These are phyloP conservation scores for Zapornia atra DNA, from an alignment of 2,113 vertebrate genomes.

Conservation along the genomic window DNA sequence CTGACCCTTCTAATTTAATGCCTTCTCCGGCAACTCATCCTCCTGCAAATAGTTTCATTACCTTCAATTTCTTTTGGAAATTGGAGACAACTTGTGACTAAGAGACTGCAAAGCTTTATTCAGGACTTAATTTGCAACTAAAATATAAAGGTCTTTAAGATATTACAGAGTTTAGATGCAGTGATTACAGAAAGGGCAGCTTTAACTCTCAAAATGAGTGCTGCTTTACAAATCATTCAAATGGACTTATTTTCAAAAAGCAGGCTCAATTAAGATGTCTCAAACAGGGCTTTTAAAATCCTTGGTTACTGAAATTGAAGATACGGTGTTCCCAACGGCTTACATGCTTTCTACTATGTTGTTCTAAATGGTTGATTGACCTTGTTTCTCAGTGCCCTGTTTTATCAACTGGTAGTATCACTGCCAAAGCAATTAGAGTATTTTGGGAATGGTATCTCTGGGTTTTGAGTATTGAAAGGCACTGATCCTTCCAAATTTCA, in stretches of 20 bases:
- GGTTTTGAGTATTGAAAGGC: neutral
- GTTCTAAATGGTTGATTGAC: neutral
- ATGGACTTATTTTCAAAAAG: neutral
- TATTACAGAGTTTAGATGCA: neutral
- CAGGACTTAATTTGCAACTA: neutral
- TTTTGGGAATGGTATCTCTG: neutral
- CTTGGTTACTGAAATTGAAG: neutral
- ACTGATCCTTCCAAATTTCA: neutral
- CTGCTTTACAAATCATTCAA: neutral
- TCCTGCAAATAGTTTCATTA: constrained; percentile 15
- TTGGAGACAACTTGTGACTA: neutral
- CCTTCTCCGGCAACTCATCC: neutral
- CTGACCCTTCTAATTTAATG: constrained; percentile 21
- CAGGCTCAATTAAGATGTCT: neutral
- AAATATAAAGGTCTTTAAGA: neutral
- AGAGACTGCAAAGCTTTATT: neutral
- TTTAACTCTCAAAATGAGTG: neutral
- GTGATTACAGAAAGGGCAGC: neutral
- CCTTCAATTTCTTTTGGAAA: constrained; percentile 8
- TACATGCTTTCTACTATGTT: neutral
- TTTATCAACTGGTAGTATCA: neutral
- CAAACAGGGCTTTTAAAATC: neutral
- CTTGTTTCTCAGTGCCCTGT: neutral
- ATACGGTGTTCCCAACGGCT: neutral
- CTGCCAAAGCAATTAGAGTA: neutral